Conservation (phyloP, 1,140 invertebrate genomes). For the Bombus vancouverensis region DNA sequence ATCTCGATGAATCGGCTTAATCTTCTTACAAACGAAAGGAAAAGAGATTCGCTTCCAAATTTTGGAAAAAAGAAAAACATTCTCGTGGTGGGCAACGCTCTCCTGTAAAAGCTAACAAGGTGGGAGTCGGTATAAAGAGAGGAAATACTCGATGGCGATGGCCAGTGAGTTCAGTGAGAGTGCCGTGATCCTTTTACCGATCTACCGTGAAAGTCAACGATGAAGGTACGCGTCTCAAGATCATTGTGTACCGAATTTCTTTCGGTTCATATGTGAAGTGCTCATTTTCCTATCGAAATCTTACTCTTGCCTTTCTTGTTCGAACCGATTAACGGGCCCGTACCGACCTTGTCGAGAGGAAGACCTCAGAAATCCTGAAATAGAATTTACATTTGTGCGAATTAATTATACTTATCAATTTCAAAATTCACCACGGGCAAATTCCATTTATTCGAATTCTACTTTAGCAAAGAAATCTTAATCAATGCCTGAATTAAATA, state of each 20-base stretch:
- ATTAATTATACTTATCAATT: background rate
- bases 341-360: background rate
- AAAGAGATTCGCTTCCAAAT: background rate
- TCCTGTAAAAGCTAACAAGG: constrained; percentile 60
- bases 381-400: background rate
- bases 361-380: background rate
- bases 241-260: constrained; percentile 1
- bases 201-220: constrained; percentile 76
- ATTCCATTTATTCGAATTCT: too few relatives aligned
- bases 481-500: background rate
- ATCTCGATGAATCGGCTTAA: background rate
- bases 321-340: background rate
- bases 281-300: background rate
- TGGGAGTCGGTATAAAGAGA: constrained; percentile 80
- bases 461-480: too few relatives aligned
- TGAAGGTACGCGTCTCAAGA: constrained; percentile 73
- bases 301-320: too few relatives aligned
- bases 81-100: constrained; percentile 25
- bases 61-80: background rate
- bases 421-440: background rate
- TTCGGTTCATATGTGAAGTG: constrained; percentile 64
- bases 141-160: constrained; percentile 74
- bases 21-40: background rate
- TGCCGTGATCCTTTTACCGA: constrained; percentile 78
- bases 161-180: constrained; percentile 82